phyloP scores from a whole-genome alignment of 2,797 vertebrate genomes.

The Pangasius krempfi region DNA sequence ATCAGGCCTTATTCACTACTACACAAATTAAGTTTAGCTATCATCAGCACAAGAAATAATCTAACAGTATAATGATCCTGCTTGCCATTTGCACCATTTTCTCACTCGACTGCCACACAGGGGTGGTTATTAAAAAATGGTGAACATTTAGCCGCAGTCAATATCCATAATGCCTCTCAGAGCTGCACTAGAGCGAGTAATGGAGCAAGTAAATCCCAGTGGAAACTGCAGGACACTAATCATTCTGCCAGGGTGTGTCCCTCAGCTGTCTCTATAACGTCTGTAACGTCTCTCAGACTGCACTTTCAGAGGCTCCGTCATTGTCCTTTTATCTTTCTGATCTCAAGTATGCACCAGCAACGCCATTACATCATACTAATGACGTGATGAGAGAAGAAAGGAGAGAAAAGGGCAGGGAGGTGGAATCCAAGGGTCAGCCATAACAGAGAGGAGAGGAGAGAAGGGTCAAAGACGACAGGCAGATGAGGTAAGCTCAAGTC shows the following conservation, averaged over 20 bases:
- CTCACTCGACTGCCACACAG: slow-evolving; percentile 11
- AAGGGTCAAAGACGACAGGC: slow-evolving; percentile 6
- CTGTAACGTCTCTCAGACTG: slow-evolving; percentile 13
- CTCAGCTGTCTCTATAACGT: slow-evolving; percentile 33
- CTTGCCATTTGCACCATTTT: slow-evolving; percentile 23
- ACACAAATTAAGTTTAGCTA: neutral
- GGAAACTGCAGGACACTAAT: slow-evolving; percentile 40
- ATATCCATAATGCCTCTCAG: slow-evolving; percentile 39
- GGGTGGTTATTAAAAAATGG: slow-evolving; percentile 33
- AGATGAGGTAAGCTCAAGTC: slow-evolving; percentile 10
- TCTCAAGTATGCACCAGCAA: neutral
- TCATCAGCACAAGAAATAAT: slow-evolving; percentile 19
- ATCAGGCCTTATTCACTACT: neutral
- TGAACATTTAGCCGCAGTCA: slow-evolving; percentile 38
- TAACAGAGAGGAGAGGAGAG: neutral
- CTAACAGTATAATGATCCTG: slow-evolving; percentile 3
- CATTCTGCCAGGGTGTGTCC: slow-evolving; percentile 35
- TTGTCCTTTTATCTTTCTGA: slow-evolving; percentile 26
- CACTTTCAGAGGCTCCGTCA: slow-evolving; percentile 1
- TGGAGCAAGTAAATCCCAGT: slow-evolving; percentile 34
- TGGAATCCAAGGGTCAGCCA: neutral
- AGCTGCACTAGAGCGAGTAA: slow-evolving; percentile 39
- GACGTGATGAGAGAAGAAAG: slow-evolving; percentile 6
- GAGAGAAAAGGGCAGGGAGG: neutral
- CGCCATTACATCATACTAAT: slow-evolving; percentile 27